Conservation (phyloP, 2,113 vertebrate species). For the Rhea americana region DNA sequence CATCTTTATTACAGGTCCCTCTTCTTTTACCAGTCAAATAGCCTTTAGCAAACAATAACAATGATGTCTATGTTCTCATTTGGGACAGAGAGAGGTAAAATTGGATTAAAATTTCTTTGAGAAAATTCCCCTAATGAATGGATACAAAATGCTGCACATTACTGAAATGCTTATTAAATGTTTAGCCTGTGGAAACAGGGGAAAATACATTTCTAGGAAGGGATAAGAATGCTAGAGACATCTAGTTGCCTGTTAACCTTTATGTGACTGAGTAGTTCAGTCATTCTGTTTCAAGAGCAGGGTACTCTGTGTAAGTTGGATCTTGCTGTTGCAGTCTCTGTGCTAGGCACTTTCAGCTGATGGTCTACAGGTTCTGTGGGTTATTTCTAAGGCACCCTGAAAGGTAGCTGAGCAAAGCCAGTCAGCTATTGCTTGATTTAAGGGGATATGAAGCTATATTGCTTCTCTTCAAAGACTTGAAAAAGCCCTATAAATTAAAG, state of each 20-base stretch:
- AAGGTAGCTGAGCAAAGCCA: background rate
- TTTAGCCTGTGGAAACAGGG: background rate
- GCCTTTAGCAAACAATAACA: too few relatives aligned
- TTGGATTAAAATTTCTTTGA: background rate
- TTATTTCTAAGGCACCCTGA: background rate
- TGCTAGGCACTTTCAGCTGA: background rate
- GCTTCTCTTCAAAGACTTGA: background rate
- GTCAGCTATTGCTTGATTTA: background rate
- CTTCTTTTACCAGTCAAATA: background rate
- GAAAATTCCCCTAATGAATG: background rate
- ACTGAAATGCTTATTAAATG: background rate
- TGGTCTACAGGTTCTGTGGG: background rate
- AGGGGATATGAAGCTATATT: background rate
- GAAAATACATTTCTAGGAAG: background rate
- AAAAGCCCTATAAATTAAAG: background rate
- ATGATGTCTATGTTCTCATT: background rate
- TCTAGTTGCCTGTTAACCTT: background rate
- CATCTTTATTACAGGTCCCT: background rate
- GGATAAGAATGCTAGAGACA: background rate
- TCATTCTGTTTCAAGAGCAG: background rate
- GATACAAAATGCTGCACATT: background rate
- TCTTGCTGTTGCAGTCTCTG: accelerated
- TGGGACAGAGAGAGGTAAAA: background rate
- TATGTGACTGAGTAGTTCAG: background rate
- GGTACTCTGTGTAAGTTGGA: background rate